These are phyloP conservation scores for Anorthoa munda DNA, from an alignment of 2,888 invertebrate species.

Conservation along the genomic window DNA sequence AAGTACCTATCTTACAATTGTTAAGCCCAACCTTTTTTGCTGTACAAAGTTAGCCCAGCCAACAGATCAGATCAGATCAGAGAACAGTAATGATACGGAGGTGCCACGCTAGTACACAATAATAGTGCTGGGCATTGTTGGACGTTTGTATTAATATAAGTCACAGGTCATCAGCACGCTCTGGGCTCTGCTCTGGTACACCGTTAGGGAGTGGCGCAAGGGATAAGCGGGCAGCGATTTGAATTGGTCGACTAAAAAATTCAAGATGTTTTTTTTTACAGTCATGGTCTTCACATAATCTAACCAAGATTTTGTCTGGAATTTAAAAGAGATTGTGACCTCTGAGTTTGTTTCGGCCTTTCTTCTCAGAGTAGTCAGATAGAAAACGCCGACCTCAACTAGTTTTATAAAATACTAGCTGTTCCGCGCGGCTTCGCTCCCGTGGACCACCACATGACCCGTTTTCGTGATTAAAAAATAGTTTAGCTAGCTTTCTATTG, in stretches of 20 bases:
- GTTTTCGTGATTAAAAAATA: no score
- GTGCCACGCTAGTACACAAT: conserved; percentile 32
- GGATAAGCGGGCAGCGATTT: background rate
- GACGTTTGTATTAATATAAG: conserved; percentile 58
- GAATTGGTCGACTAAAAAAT: no score
- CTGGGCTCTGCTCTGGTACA: conserved; percentile 36
- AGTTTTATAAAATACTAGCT: no score
- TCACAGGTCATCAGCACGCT: conserved; percentile 53
- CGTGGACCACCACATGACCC: no score
- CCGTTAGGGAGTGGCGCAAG: conserved; percentile 37
- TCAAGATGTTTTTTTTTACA: background rate
- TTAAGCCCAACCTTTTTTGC: conserved; percentile 10
- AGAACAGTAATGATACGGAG: conserved; percentile 30
- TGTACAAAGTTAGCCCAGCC: conserved; percentile 2
- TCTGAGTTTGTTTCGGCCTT: no score
- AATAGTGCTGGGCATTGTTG: conserved; percentile 47
- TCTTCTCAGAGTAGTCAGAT: no score
- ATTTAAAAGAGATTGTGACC: no score
- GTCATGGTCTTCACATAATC: no score
- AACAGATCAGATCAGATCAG: conserved; percentile 6
- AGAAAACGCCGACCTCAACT: no score
- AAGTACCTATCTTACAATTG: background rate
- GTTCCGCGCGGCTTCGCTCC: no score
- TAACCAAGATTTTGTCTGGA: background rate
- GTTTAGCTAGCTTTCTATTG: no score